Evolutionary conservation across 2,888 invertebrate species (phyloP), one percentile per base, ranked within the genome.

Genomic region (Dromius quadrimaculatus): DNA sequence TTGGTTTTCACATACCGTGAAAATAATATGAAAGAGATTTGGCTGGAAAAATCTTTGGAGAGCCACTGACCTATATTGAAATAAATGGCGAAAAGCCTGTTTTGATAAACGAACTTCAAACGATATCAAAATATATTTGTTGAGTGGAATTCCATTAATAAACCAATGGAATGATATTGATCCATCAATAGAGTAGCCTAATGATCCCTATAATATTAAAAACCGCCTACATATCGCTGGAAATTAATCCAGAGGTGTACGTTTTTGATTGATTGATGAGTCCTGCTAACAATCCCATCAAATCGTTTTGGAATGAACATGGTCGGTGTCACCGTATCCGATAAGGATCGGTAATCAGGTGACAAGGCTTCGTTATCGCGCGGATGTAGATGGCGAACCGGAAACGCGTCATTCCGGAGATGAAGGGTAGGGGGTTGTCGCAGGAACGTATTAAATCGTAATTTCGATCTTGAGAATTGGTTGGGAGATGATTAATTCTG

Each of bases 341-440:
- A 68, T 68, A 68, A 59, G 59, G 68, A 68, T 68, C 68, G 68
- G 68, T 59, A 68, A 68, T 68, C 68, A 68, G 59, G 59, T 68
- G 68, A 68, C 68, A 68, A 59, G 41, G 68, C 57, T 68, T 68
- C 59, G 68, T 68, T 68, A 68, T 68, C 68, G 59, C 59, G 41
- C 66, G 66, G 66, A 66, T 66, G 66, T 66, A 66, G 66, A 66
- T 66, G 66, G 57, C 41, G 41, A 22, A 19, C 47, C 65, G 66
- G 57, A 66, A 66, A 23, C 57, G 28, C 38, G 65, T 36, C 20
- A 62, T 28, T 28, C 50, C 50, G 50, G 50, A 22, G 2, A 5
- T 32, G 32, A 32, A 32, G 9, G 32, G 32, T 5, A 5, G 9
- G 32, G 32, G 32, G 32, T 9, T 32, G 32, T 9, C 32, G 32